Evolutionary conservation across 2,888 invertebrate genomes (phyloP).

Genomic region (Mermis nigrescens): DNA sequence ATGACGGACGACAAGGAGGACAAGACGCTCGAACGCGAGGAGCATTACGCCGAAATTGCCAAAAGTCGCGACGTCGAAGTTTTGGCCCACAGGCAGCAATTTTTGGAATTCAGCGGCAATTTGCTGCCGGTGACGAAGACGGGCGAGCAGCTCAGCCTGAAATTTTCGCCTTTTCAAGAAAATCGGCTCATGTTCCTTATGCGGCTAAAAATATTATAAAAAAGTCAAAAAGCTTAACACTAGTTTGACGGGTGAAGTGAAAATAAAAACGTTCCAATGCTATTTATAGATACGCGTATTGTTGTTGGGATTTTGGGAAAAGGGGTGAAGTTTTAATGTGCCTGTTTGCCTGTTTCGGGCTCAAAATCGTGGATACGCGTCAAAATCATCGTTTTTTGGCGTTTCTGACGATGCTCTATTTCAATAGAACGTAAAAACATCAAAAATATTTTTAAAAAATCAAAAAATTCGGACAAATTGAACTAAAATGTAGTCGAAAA

Average conservation of each 20-base stretch:
- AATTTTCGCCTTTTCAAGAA: conserved; percentile 88
- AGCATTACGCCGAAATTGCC: conserved; percentile 85
- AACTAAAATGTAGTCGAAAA: no score
- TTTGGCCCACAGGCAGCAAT: conserved; percentile 77
- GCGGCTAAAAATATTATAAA: conserved; percentile 57
- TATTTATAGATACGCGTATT: no score
- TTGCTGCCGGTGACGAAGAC: conserved; percentile 81
- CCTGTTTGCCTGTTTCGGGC: no score
- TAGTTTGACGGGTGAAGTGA: neutral
- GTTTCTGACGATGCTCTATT: no score
- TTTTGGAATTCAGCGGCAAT: conserved; percentile 88
- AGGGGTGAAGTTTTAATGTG: no score
- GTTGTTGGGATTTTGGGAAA: no score
- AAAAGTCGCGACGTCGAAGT: conserved; percentile 92
- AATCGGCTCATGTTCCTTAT: conserved; percentile 88
- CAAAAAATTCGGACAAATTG: no score
- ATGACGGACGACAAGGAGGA: conserved; percentile 92
- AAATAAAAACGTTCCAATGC: neutral
- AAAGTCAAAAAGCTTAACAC: no score
- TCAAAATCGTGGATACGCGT: no score
- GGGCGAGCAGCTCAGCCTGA: conserved; percentile 78
- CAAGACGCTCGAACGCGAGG: conserved; percentile 70
- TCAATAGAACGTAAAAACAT: no score
- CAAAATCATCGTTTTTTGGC: no score
- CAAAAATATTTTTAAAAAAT: no score